Evolutionary conservation across 2,888 invertebrate genomes (phyloP).

Genomic region (Lumbricus terrestris): DNA sequence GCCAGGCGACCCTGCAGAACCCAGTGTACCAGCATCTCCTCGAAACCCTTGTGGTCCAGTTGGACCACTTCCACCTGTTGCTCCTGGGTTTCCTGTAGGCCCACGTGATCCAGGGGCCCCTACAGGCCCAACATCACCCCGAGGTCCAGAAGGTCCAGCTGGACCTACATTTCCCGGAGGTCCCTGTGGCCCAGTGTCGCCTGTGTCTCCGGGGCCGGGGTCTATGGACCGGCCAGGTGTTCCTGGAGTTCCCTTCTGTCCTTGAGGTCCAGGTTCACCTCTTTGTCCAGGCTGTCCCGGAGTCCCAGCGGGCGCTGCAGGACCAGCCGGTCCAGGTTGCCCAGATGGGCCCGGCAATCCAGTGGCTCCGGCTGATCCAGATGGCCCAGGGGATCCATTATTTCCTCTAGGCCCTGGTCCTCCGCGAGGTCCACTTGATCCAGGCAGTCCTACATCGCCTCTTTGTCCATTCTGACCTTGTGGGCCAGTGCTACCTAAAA

Average conservation of each 20-base stretch:
- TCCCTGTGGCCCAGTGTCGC: slow-evolving; percentile 23
- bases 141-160: slow-evolving; percentile 32
- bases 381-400: slow-evolving; percentile 9
- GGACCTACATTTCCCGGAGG: slow-evolving; percentile 18
- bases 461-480: slow-evolving; percentile 29
- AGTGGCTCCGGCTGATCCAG: slow-evolving; percentile 27
- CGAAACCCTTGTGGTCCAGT: slow-evolving; percentile 39
- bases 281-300: slow-evolving; percentile 7
- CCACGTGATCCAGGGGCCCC: slow-evolving; percentile 26
- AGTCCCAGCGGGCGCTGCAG: slow-evolving; percentile 17
- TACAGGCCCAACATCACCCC: slow-evolving; percentile 28
- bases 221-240: background rate
- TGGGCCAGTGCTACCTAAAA: slow-evolving; percentile 28
- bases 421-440: slow-evolving; percentile 14
- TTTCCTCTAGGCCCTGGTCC: slow-evolving; percentile 8
- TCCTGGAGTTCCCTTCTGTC: slow-evolving; percentile 19
- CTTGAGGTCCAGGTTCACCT: slow-evolving; percentile 16
- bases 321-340: slow-evolving; percentile 23
- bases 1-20: slow-evolving; percentile 22
- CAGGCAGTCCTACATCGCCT: slow-evolving; percentile 26
- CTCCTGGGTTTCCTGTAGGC: slow-evolving; percentile 12
- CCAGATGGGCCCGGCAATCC: slow-evolving; percentile 24
- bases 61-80: background rate
- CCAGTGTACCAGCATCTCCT: slow-evolving; percentile 40
- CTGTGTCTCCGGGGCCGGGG: background rate